These are phyloP conservation scores for Nymphalis c-album DNA, from an alignment of 2,888 invertebrate genomes.

Conservation along the genomic window DNA sequence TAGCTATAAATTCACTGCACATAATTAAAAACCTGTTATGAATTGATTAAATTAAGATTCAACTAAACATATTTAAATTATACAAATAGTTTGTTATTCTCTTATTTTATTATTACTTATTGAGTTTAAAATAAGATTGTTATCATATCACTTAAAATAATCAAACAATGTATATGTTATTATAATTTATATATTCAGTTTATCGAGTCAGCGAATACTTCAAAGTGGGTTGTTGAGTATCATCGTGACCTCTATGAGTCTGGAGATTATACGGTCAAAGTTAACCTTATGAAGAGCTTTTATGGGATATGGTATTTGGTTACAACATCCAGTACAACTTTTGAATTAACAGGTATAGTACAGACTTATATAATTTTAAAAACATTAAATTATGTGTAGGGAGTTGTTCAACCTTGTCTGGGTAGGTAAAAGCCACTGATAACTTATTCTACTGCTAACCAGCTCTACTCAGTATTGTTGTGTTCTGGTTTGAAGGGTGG, in stretches of 20 bases:
- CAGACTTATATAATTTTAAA: too few relatives aligned
- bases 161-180: not conserved
- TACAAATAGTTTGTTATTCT: too few relatives aligned
- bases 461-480: too few relatives aligned
- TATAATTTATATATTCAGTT: slow-evolving; percentile 52
- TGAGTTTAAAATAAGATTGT: too few relatives aligned
- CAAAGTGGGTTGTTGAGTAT: slow-evolving; percentile 84
- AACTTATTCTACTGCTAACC: too few relatives aligned
- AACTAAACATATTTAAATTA: not conserved
- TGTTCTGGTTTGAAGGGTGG: too few relatives aligned
- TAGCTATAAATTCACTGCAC: not conserved
- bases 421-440: too few relatives aligned
- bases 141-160: too few relatives aligned
- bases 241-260: slow-evolving; percentile 75
- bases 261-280: slow-evolving; percentile 78
- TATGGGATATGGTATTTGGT: slow-evolving; percentile 61
- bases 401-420: too few relatives aligned
- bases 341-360: slow-evolving; percentile 64
- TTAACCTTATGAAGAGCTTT: slow-evolving; percentile 76
- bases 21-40: slow-evolving; percentile 7
- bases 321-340: slow-evolving; percentile 51
- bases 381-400: too few relatives aligned
- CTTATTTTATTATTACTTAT: too few relatives aligned
- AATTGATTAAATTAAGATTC: slow-evolving; percentile 3
- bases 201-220: slow-evolving; percentile 71